phyloP scores from a whole-genome alignment of 2,888 invertebrate species.

The Cerceris ruficornis region DNA sequence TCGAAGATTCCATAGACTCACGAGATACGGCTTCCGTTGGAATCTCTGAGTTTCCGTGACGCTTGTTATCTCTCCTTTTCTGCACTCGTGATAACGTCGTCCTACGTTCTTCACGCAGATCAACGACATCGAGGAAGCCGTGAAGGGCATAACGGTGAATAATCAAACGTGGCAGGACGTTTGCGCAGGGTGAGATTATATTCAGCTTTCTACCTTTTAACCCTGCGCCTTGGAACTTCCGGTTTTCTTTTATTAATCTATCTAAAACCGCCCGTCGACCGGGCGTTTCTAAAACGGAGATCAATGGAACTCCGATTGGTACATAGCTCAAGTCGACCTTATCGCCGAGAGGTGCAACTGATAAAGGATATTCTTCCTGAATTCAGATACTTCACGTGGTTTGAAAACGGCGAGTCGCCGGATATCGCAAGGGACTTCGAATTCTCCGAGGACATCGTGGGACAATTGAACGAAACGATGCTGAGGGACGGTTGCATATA shows the following conservation, averaged over 20 bases:
- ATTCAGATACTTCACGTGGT: constrained; percentile 77
- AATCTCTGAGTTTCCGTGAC: constrained; percentile 26
- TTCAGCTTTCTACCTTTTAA: background rate
- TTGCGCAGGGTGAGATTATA: constrained; percentile 76
- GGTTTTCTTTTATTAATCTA: background rate
- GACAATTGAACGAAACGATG: constrained; percentile 65
- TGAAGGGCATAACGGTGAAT: constrained; percentile 71
- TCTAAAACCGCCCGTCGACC: background rate
- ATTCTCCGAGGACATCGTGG: constrained; percentile 55
- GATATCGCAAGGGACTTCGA: constrained; percentile 55
- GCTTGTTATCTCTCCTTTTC: too few species aligned
- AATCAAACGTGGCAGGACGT: constrained; percentile 78
- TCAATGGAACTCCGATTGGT: too few species aligned
- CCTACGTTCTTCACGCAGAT: constrained; percentile 69
- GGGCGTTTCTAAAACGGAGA: too few species aligned
- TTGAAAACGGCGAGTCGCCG: constrained; percentile 61
- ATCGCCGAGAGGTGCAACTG: background rate
- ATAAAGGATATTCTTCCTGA: background rate
- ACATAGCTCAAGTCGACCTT: background rate
- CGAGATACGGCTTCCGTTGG: constrained; percentile 19
- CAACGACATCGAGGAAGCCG: constrained; percentile 70
- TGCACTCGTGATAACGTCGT: constrained; percentile 1
- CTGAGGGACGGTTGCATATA: constrained; percentile 75
- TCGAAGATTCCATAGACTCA: constrained; percentile 18
- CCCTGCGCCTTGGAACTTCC: background rate